Conservation (phyloP, 2,113 vertebrate species). For the Phaethon lepturus region DNA sequence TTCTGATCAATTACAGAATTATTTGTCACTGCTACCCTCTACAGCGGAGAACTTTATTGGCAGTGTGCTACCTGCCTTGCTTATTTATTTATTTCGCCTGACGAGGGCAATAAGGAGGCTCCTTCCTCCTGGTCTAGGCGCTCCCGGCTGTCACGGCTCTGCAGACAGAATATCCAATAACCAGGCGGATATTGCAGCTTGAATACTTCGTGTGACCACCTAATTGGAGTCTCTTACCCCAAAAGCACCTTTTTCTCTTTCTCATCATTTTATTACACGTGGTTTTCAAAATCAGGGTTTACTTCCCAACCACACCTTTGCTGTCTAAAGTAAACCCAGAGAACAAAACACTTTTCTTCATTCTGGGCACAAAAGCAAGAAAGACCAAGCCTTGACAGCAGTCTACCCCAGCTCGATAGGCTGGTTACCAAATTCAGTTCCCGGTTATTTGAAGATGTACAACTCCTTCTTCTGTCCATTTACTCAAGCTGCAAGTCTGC, state of each 20-base stretch:
- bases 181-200: rapidly evolving
- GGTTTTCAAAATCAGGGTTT: neutral
- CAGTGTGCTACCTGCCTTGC: neutral
- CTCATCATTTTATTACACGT: neutral
- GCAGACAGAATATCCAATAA: rapidly evolving
- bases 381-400: neutral
- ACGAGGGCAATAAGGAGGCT: neutral
- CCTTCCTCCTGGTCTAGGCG: neutral
- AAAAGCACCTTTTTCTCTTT: neutral
- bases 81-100: neutral
- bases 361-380: rapidly evolving
- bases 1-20: neutral
- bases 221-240: neutral
- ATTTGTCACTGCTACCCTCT: neutral
- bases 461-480: neutral
- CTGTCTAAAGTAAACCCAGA: neutral
- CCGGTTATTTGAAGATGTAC: neutral
- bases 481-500: neutral
- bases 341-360: neutral
- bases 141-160: neutral
- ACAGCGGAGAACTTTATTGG: neutral
- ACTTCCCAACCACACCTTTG: neutral
- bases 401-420: neutral
- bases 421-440: neutral
- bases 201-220: neutral